phyloP scores from a whole-genome alignment of 2,888 invertebrate genomes.

The Cephus pygmeus region DNA sequence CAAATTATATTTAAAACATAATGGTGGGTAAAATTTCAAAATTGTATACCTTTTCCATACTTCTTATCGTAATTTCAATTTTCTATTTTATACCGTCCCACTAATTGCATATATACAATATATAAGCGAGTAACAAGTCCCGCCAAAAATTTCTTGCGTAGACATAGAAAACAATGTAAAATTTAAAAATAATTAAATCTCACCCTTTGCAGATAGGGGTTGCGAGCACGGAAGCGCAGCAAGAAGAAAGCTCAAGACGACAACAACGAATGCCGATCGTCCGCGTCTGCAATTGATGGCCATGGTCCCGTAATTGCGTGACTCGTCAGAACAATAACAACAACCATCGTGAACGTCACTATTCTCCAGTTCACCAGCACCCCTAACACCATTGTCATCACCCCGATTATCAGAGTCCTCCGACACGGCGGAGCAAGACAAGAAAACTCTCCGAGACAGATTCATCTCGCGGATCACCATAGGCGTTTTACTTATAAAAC shows the following conservation, averaged over 20 bases:
- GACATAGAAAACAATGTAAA: background rate
- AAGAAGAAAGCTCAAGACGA: background rate
- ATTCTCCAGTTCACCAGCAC: background rate
- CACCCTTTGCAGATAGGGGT: constrained; percentile 16
- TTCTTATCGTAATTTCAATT: background rate
- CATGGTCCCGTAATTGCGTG: background rate
- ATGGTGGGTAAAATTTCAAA: background rate
- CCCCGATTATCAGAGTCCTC: background rate
- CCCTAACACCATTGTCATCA: background rate
- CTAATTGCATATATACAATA: background rate
- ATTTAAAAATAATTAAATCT: background rate
- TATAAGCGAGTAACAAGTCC: background rate
- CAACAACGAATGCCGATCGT: background rate
- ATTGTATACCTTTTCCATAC: background rate
- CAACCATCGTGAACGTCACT: background rate
- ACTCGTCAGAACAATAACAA: background rate
- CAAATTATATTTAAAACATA: background rate
- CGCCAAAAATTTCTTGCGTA: background rate
- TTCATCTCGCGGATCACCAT: background rate
- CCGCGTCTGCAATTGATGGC: background rate
- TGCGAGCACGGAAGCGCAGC: constrained; percentile 11
- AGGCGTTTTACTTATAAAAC: background rate
- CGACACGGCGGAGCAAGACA: background rate
- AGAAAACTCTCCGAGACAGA: constrained; percentile 16
- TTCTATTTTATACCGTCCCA: background rate